Conservation (phyloP, 2,888 invertebrate genomes). For the Aphidoletes aphidimyza region DNA sequence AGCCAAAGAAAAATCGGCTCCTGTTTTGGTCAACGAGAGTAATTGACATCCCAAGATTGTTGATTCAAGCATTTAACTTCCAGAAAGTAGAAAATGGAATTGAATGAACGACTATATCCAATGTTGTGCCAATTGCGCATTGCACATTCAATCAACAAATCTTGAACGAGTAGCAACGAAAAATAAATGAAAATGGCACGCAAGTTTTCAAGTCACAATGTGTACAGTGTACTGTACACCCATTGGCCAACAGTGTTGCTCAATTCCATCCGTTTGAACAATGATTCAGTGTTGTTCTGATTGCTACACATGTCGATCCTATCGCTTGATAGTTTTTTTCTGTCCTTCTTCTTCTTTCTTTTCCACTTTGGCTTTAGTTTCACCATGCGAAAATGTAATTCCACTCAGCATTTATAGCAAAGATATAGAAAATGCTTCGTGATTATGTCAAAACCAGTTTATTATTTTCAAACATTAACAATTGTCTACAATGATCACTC, state of each 20-base stretch:
- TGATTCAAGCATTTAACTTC: background rate
- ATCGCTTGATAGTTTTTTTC: background rate
- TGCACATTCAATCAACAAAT: background rate
- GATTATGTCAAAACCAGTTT: constrained; percentile 49
- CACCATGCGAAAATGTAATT: too few species aligned
- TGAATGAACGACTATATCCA: too few species aligned
- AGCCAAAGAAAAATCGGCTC: background rate
- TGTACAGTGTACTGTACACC: background rate
- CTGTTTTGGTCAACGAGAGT: constrained; percentile 39
- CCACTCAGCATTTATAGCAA: background rate
- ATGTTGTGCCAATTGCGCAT: too few species aligned
- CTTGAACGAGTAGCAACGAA: background rate
- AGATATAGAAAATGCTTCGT: constrained; percentile 22
- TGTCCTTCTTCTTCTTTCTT: background rate
- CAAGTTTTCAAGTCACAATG: background rate
- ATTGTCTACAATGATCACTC: background rate
- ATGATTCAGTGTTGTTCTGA: background rate
- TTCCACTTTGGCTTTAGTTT: too few species aligned
- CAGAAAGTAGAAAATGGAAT: background rate
- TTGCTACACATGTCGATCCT: constrained; percentile 17
- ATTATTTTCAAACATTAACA: background rate
- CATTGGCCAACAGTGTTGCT: background rate
- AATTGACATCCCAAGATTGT: background rate
- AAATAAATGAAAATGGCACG: constrained; percentile 26
- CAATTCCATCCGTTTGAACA: background rate